Conservation (phyloP, 2,797 vertebrate genomes). For the Trematomus bernacchii region DNA sequence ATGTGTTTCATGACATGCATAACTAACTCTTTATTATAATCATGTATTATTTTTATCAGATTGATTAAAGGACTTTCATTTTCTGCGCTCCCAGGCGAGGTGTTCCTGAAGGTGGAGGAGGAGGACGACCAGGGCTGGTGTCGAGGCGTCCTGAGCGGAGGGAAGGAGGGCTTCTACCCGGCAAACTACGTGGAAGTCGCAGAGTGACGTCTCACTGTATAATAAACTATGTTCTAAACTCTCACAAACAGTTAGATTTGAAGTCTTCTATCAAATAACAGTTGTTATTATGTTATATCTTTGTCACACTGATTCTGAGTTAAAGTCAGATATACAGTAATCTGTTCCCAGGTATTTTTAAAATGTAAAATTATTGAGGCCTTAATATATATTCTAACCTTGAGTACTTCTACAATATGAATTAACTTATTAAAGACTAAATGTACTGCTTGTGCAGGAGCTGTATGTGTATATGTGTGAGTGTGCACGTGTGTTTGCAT, state of each 20-base stretch:
- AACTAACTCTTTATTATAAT: background rate
- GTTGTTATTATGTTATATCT: slow-evolving; percentile 26
- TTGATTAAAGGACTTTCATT: background rate
- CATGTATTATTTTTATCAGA: background rate
- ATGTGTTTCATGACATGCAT: background rate
- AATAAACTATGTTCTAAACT: slow-evolving; percentile 27
- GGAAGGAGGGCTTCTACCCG: slow-evolving; percentile 85
- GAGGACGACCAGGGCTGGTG: slow-evolving; percentile 89
- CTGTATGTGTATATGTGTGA: slow-evolving; percentile 34
- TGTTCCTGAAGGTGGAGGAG: slow-evolving; percentile 87
- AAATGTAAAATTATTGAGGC: slow-evolving; percentile 37
- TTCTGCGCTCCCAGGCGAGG: slow-evolving; percentile 75
- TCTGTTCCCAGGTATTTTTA: slow-evolving; percentile 33
- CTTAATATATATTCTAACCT: slow-evolving; percentile 57
- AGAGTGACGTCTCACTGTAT: slow-evolving; percentile 67
- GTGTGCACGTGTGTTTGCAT: slow-evolving; percentile 39
- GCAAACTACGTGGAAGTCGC: slow-evolving; percentile 82
- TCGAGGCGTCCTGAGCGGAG: slow-evolving; percentile 80
- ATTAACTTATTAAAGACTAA: slow-evolving; percentile 62
- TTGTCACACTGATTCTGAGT: slow-evolving; percentile 35
- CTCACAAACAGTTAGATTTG: slow-evolving; percentile 27
- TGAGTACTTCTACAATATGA: slow-evolving; percentile 47
- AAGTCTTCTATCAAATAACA: slow-evolving; percentile 30
- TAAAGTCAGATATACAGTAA: slow-evolving; percentile 8
- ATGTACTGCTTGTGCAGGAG: slow-evolving; percentile 35